Percentiles rank a stretch among this genome's conserved stretches.
Conservation (phyloP, 2,888 invertebrate genomes). For the Spodoptera exigua region DNA sequence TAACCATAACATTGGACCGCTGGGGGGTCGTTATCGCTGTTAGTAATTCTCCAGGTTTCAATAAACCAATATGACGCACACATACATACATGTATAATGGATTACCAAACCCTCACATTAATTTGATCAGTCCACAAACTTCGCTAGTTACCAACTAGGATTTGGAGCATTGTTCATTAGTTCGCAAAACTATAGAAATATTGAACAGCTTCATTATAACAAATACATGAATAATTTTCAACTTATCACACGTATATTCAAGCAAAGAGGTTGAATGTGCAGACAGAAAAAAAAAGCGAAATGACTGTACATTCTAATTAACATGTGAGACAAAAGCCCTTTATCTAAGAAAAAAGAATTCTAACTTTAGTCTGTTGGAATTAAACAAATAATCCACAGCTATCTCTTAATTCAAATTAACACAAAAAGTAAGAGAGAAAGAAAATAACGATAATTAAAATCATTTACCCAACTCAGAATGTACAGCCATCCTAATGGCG, state of each 20-base stretch:
- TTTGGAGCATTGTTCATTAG: conserved; percentile 30
- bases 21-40: conserved; percentile 32
- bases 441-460: conserved; percentile 46
- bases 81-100: conserved; percentile 46
- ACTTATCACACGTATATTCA: too few relatives aligned
- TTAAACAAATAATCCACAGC: conserved; percentile 7
- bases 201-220: not conserved
- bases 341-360: too few relatives aligned
- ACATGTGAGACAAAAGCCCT: too few relatives aligned
- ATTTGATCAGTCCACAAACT: conserved; percentile 44
- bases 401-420: conserved; percentile 32
- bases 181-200: conserved; percentile 3
- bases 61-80: conserved; percentile 41
- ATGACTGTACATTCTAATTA: too few relatives aligned
- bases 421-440: conserved; percentile 33
- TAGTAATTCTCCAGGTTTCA: conserved; percentile 50
- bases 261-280: too few relatives aligned
- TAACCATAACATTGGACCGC: conserved; percentile 27
- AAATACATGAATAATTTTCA: too few relatives aligned
- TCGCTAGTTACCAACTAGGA: conserved; percentile 34
- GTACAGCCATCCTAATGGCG: conserved; percentile 43
- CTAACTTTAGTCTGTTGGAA: not conserved
- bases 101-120: conserved; percentile 48
- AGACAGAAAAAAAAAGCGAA: too few relatives aligned
- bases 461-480: conserved; percentile 45